Conservation (phyloP, 2,797 vertebrate species). For the Valencia hispanica region DNA sequence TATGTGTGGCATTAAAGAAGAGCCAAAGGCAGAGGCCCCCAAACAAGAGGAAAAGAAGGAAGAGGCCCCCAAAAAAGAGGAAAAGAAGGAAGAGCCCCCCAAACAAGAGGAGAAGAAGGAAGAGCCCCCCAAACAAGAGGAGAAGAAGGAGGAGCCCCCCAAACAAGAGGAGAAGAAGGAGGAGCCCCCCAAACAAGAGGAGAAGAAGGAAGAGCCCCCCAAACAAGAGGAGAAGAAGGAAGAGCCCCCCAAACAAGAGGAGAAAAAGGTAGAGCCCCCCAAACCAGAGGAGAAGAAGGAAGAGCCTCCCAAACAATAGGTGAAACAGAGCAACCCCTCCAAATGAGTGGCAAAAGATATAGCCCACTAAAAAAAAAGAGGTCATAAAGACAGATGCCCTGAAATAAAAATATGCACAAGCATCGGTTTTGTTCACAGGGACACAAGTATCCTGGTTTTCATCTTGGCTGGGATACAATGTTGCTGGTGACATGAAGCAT, state of each 20-base stretch:
- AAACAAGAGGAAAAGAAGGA: conserved; percentile 16
- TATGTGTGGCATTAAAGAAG: conserved; percentile 43
- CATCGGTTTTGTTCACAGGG: not conserved
- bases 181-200: not conserved
- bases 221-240: not conserved
- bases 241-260: not conserved
- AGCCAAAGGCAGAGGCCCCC: conserved; percentile 4
- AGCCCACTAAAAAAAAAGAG: not conserved
- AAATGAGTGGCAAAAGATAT: not conserved
- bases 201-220: not conserved
- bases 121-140: conserved; percentile 13
- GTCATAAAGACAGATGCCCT: not conserved
- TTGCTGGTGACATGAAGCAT: not conserved
- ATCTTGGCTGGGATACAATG: not conserved
- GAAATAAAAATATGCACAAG: not conserved
- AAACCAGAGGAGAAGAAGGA: not conserved
- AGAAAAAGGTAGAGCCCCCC: not conserved
- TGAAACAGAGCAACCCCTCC: not conserved
- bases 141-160: not conserved
- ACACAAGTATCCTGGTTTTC: not conserved
- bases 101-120: conserved; percentile 6
- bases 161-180: not conserved
- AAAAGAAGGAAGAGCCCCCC: not conserved
- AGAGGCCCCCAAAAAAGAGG: conserved; percentile 23
- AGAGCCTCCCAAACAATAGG: conserved; percentile 11